Evolutionary conservation across 2,113 vertebrate species (phyloP).

Genomic region (Erinaceus europaeus): DNA sequence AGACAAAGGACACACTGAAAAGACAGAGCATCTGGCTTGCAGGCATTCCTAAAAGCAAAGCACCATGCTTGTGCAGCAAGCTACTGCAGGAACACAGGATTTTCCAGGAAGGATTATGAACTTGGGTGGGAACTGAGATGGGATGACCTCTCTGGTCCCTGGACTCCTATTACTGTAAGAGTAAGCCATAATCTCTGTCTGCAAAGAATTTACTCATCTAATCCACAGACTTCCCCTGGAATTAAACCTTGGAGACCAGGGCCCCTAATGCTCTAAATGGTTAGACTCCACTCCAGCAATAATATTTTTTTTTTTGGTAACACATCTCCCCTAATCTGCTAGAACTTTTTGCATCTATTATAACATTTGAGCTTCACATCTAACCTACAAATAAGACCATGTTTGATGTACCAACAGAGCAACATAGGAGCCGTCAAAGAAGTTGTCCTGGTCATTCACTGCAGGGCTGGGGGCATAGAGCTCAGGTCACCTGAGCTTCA

Average conservation of each 20-base stretch:
- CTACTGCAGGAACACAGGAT: background rate
- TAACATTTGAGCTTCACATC: background rate
- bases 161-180: background rate
- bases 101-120: background rate
- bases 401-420: background rate
- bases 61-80: background rate
- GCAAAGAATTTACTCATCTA: constrained; percentile 4
- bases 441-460: background rate
- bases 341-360: background rate
- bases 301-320: no score
- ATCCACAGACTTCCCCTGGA: constrained; percentile 15
- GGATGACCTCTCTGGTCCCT: background rate
- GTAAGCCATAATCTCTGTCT: constrained; percentile 10
- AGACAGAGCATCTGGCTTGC: background rate
- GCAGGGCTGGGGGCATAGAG: background rate
- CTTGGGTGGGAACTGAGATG: background rate
- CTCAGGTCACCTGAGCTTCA: background rate
- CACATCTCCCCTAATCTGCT: background rate
- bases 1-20: background rate
- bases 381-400: background rate
- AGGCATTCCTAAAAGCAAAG: background rate
- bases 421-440: background rate
- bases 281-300: background rate
- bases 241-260: background rate
- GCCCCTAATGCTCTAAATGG: background rate